These are phyloP conservation scores for Andrena marginata DNA, from an alignment of 2,888 invertebrate genomes.

Conservation along the genomic window DNA sequence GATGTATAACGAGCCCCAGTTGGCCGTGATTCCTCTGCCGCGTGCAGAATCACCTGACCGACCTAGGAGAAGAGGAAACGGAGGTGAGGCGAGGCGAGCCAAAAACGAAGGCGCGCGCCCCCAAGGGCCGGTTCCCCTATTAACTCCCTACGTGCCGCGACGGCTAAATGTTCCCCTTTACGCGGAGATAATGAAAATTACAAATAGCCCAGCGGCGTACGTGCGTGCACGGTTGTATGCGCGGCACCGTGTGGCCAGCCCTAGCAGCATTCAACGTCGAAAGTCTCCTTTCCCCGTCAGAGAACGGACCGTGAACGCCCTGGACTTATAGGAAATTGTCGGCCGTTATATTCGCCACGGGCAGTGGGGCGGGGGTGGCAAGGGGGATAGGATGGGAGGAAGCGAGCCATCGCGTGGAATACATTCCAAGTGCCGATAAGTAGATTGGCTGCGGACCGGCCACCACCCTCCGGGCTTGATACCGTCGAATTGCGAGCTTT, in stretches of 20 bases:
- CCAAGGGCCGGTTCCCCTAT: slow-evolving; percentile 79
- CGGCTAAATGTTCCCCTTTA: slow-evolving; percentile 83
- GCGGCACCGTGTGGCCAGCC: slow-evolving; percentile 30
- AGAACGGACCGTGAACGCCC: slow-evolving; percentile 46
- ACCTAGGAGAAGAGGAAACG: slow-evolving; percentile 4
- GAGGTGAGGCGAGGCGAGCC: slow-evolving; percentile 43
- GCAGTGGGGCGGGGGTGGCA: background rate
- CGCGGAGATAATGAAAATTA: slow-evolving; percentile 85
- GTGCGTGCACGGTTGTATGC: slow-evolving; percentile 69
- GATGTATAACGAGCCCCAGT: slow-evolving; percentile 39
- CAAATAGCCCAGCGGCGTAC: slow-evolving; percentile 81
- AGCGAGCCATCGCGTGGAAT: slow-evolving; percentile 63
- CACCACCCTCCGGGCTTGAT: slow-evolving; percentile 12
- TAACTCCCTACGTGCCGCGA: slow-evolving; percentile 83
- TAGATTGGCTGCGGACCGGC: slow-evolving; percentile 54
- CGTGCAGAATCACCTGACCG: slow-evolving; percentile 52
- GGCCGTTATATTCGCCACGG: slow-evolving; percentile 61
- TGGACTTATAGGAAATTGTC: slow-evolving; percentile 71
- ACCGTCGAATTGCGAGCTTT: slow-evolving; percentile 32
- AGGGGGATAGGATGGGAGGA: slow-evolving; percentile 41
- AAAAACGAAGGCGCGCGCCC: slow-evolving; percentile 69
- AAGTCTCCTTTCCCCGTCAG: slow-evolving; percentile 55
- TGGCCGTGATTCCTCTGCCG: slow-evolving; percentile 26
- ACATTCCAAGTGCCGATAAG: slow-evolving; percentile 68
- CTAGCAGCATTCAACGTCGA: slow-evolving; percentile 42